phyloP scores from a whole-genome alignment of 2,113 vertebrate species.

The Danio rerio region DNA sequence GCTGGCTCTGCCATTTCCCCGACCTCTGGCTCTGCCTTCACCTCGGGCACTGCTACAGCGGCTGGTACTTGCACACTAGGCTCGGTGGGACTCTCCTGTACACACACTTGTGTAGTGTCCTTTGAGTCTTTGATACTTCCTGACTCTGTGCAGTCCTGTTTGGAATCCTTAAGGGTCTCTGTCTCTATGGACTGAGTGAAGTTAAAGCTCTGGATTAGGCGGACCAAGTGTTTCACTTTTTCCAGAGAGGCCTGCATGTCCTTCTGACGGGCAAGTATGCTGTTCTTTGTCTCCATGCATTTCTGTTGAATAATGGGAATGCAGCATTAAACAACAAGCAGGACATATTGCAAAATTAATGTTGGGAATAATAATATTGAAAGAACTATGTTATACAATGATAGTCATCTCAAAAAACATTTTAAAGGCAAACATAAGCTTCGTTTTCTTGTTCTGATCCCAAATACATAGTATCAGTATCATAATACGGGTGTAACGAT shows the following conservation, averaged over 20 bases:
- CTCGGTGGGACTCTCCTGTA: constrained; percentile 37
- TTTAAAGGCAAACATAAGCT: no score
- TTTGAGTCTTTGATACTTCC: not conserved
- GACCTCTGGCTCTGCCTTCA: constrained; percentile 47
- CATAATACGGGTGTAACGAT: no score
- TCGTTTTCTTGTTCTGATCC: no score
- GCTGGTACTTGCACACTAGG: constrained; percentile 43
- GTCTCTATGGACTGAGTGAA: constrained; percentile 88
- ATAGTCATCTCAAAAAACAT: no score
- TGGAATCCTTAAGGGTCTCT: constrained; percentile 16
- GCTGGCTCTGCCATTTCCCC: constrained; percentile 42
- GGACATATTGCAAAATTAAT: not conserved
- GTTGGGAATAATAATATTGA: not conserved
- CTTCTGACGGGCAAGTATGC: constrained; percentile 93
- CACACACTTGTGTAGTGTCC: not conserved
- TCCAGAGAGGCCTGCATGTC: constrained; percentile 97
- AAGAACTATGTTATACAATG: not conserved
- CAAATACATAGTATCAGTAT: no score
- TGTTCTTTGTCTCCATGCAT: constrained; percentile 99
- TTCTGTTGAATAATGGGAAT: constrained; percentile 79
- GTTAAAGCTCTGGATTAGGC: constrained; percentile 94
- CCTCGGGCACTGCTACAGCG: constrained; percentile 24
- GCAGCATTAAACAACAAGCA: not conserved
- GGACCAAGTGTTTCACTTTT: constrained; percentile 95
- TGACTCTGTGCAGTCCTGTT: constrained; percentile 26